These are phyloP conservation scores for Strigamia maritima DNA, from an alignment of 2,888 invertebrate genomes.

Conservation along the genomic window DNA sequence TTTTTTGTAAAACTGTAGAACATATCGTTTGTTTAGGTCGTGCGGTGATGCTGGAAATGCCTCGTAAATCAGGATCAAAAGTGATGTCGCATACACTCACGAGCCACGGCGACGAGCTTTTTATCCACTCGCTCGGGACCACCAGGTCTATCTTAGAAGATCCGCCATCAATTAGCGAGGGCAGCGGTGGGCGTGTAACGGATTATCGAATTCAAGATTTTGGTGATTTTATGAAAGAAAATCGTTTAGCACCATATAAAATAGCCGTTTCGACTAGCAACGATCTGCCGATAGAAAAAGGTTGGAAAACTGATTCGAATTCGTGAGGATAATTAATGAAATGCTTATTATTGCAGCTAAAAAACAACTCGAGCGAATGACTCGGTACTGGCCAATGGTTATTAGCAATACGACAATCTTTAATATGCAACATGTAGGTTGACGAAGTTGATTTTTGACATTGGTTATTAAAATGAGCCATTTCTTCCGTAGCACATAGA, in stretches of 20 bases:
- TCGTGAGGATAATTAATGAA: neutral
- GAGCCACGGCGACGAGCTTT: constrained; percentile 92
- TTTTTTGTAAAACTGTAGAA: constrained; percentile 64
- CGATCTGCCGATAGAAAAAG: constrained; percentile 48
- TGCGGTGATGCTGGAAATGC: constrained; percentile 56
- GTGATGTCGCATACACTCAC: constrained; percentile 88
- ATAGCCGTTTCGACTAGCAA: constrained; percentile 44
- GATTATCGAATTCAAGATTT: constrained; percentile 87
- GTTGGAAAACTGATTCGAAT: too few species aligned
- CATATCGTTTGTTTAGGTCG: constrained; percentile 48
- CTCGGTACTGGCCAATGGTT: constrained; percentile 74
- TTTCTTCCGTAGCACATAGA: constrained; percentile 65
- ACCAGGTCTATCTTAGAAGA: constrained; percentile 84
- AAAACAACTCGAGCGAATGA: constrained; percentile 69
- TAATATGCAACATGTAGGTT: constrained; percentile 62
- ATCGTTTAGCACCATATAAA: constrained; percentile 71
- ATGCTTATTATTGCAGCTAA: constrained; percentile 55
- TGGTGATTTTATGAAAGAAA: constrained; percentile 80
- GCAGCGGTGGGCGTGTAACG: constrained; percentile 86
- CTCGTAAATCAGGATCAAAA: constrained; percentile 65
- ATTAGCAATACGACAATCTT: constrained; percentile 84
- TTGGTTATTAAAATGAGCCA: neutral
- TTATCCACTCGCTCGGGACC: constrained; percentile 85
- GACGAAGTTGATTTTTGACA: neutral
- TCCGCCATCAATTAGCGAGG: constrained; percentile 91